phyloP scores from a whole-genome alignment of 30 jellyfish, hydroid and myxozoan species.

The Mastigias papua region DNA sequence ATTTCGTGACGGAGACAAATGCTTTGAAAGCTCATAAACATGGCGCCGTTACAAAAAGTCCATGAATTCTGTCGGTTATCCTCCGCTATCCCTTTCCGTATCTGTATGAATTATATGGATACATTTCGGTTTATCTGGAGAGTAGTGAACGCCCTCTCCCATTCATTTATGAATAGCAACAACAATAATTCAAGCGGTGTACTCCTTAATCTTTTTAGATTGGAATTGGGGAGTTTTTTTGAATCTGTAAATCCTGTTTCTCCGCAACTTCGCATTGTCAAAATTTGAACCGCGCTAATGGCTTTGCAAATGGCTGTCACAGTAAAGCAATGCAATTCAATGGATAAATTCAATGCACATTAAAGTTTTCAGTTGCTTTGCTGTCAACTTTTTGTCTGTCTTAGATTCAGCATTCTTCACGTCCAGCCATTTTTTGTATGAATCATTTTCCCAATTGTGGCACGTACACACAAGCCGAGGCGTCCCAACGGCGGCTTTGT shows the following conservation, averaged over 20 bases:
- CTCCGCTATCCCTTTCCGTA: not conserved
- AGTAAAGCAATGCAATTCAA: not conserved
- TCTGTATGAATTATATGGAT: too few relatives aligned
- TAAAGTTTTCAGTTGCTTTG: not conserved
- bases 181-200: too few relatives aligned
- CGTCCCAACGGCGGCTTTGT: too few relatives aligned
- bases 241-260: conserved; percentile 2
- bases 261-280: not conserved
- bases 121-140: too few relatives aligned
- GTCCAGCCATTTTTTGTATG: too few relatives aligned
- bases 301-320: not conserved
- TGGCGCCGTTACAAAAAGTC: not conserved
- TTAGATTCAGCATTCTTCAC: too few relatives aligned
- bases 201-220: conserved; percentile 1
- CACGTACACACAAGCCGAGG: too few relatives aligned
- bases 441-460: too few relatives aligned
- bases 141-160: too few relatives aligned
- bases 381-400: too few relatives aligned
- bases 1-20: not conserved
- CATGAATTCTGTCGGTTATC: not conserved
- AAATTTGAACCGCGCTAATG: not conserved
- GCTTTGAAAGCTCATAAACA: conserved; percentile 1
- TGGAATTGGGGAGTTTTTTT: not conserved
- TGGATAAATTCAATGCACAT: not conserved
- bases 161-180: too few relatives aligned